Base-by-base conservation (phyloP, 2,888 invertebrate species). In the Prosopocoilus inquinatus region DNA sequence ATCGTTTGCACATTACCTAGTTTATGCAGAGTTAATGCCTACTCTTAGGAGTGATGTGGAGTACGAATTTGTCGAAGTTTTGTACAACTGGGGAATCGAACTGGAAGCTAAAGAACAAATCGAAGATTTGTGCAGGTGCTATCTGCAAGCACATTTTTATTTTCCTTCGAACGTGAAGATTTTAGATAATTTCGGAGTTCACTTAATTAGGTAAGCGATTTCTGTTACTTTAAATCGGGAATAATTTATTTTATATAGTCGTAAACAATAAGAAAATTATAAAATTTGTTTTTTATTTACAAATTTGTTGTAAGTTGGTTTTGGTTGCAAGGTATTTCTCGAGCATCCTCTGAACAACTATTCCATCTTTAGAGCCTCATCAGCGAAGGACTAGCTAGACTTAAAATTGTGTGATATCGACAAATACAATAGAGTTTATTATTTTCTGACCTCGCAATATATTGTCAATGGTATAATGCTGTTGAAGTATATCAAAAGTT, bases 121-220 rank as follows among this genome's bases (percentile, higher is more conserved):
- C 47, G 70, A 74, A 47, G 75, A 79, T 57, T 62, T 79, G 11
- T 66, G 75, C 20, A 73, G 75, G 47, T 75, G 76, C 55, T 79
- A 77, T 58, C 63, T 76, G 55, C 70, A 75, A 66, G 78, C 76
- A 7, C 57, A 80, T 12, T 75, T 79, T 58, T 70, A 81, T 48
- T 80, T 79, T 64, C 80, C 81, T 13, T 69, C 79, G 16, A 79
- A 79, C 70, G 76, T 75, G 58, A 69, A 75, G 47, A 73, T 82
- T 47, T 65, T 80, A 16, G 80, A 79, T 63, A 78, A 79, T 64
- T 76, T 82, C 60, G 82, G 81, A 16, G 75, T 77, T 16, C 79
- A 79, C 65, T 70, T 82, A 52, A 78, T 80, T 64, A 79, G 79
- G 82, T 82, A 73, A 67, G 68, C 64, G 59, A 50, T 53, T 36